A percentile compares a stretch with the other conserved stretches of the same genome.
Evolutionary conservation across 2,888 invertebrate species (phyloP).

Genomic region (Chironomus riparius): DNA sequence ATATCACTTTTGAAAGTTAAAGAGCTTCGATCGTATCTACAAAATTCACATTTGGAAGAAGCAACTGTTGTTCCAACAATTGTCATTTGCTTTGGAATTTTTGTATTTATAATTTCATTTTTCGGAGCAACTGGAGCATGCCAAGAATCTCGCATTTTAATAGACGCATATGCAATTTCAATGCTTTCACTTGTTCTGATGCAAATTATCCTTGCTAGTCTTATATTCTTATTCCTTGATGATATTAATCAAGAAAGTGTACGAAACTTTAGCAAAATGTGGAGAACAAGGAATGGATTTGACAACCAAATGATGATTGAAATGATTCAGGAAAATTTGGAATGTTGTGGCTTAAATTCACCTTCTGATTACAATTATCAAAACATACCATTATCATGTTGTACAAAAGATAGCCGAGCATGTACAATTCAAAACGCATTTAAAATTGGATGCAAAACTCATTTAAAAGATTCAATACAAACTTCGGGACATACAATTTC

Average conservation of each 20-base stretch:
- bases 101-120: constrained; percentile 17
- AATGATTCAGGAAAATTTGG: constrained; percentile 6
- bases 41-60: background rate
- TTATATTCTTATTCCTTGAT: constrained; percentile 1
- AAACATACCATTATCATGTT: constrained; percentile 5
- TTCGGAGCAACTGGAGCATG: constrained; percentile 10
- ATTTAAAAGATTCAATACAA: constrained; percentile 2
- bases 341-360: constrained; percentile 10
- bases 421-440: background rate
- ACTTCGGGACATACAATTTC: background rate
- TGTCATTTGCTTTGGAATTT: constrained; percentile 4
- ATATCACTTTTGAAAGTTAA: background rate
- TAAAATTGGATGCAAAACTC: background rate
- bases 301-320: background rate
- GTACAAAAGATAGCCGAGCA: background rate
- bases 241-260: background rate
- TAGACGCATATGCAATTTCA: constrained; percentile 12
- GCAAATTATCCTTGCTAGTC: background rate
- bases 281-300: background rate
- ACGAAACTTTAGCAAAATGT: constrained; percentile 2
- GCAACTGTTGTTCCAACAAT: constrained; percentile 1
- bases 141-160: background rate
- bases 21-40: background rate
- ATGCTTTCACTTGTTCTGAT: constrained; percentile 2
- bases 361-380: background rate